A percentile compares a stretch with the other conserved stretches of the same genome.
Evolutionary conservation across 1,140 invertebrate species (phyloP).

Genomic region (Acyrthosiphon pisum): DNA sequence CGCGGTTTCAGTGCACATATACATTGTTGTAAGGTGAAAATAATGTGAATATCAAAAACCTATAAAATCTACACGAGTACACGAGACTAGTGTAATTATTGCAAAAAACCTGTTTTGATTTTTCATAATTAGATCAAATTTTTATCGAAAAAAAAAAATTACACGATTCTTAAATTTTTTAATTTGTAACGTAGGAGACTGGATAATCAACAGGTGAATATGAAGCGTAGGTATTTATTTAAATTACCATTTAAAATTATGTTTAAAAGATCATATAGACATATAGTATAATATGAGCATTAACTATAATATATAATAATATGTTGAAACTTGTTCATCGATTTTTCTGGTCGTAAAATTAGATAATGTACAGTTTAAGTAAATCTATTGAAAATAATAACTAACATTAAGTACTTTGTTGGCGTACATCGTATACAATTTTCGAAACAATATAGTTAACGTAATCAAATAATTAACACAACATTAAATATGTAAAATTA

Average conservation of each 20-base stretch:
- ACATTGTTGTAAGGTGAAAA: conserved; percentile 1
- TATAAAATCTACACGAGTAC: not conserved
- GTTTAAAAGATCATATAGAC: not conserved
- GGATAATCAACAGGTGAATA: not conserved
- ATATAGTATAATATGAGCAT: conserved; percentile 1
- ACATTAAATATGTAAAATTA: not conserved
- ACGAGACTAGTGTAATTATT: not conserved
- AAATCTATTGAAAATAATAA: conserved; percentile 26
- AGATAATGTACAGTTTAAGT: not conserved
- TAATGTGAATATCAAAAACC: not conserved
- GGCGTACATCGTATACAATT: not conserved
- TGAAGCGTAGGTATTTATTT: conserved; percentile 2
- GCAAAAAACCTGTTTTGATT: conserved; percentile 23
- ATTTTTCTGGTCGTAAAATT: conserved; percentile 17
- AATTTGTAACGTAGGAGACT: not conserved
- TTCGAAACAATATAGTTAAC: not conserved
- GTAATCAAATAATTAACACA: not conserved
- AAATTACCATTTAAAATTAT: not conserved
- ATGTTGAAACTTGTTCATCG: not conserved
- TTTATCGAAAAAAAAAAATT: not conserved
- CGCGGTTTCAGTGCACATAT: not conserved
- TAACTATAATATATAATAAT: conserved; percentile 27
- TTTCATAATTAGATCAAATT: conserved; percentile 11
- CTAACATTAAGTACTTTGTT: not conserved
- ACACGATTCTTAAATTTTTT: conserved; percentile 9